Base-by-base conservation (phyloP, 2,888 invertebrate species). In the Orgyia antiqua region DNA sequence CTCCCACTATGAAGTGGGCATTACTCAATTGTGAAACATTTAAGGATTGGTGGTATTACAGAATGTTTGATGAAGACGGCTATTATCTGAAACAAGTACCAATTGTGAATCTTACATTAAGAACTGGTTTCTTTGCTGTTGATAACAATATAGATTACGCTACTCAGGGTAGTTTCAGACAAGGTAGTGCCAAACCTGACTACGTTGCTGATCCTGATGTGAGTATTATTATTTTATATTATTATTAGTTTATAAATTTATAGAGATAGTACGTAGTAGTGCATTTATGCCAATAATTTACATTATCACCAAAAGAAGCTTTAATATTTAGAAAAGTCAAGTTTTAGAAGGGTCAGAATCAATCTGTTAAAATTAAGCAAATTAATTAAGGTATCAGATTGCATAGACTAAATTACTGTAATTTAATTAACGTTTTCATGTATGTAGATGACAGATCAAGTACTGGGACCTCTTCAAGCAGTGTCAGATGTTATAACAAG, bases 181-280 rank as follows among this genome's bases (percentile, higher is more conserved):
- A 80, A 35, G 58, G 65, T 1, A 44, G 58, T 13, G 79, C 62
- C 1, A 60, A 68, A 10, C 36, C 58, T 13, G 76, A 78, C 36
- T 61, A 77, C 11, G 41, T 62, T 4, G 61, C 74, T 5, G 76
- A 79, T 49, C 72, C 72, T 11, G 68, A 71, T 39, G 76, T 76
- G 44, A 68, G 72, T 55, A 17, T 13, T 24, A 4, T 24, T 2
- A 7, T 24, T 3, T 24, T 12, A 15, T 15, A 4, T 15, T n/a
- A n/a, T n/a, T n/a, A n/a, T n/a, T n/a, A n/a, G n/a, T n/a, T n/a
- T n/a, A n/a, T n/a, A n/a, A n/a, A n/a, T n/a, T n/a, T n/a, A n/a
- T n/a, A n/a, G n/a, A n/a, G n/a, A n/a, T n/a, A n/a, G n/a, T n/a
- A n/a, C n/a, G n/a, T n/a, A n/a, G n/a, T n/a, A n/a, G n/a, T n/a